Conservation (phyloP, 2,888 invertebrate genomes). For the Heteromurus nitidus region DNA sequence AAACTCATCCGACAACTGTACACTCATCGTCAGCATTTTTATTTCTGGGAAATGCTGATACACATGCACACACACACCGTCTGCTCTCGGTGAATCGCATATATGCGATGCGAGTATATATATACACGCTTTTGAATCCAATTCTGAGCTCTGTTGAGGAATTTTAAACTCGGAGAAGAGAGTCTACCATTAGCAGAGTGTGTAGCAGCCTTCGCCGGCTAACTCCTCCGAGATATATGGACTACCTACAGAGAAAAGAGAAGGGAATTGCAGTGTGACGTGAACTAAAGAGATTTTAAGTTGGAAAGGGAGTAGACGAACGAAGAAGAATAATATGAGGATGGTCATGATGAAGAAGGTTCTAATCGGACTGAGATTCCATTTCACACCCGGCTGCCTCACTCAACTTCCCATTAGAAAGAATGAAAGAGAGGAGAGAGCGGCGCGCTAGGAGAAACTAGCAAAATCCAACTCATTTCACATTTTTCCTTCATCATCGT, state of each 20-base stretch:
- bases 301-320: slow-evolving; percentile 23
- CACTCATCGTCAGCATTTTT: slow-evolving; percentile 27
- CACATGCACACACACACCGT: neutral
- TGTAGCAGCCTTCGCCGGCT: slow-evolving; percentile 3
- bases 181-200: neutral
- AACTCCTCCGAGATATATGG: slow-evolving; percentile 39
- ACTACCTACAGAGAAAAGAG: slow-evolving; percentile 21
- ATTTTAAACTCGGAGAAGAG: slow-evolving; percentile 26
- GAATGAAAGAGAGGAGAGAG: slow-evolving; percentile 42
- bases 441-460: slow-evolving; percentile 19
- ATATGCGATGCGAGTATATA: neutral
- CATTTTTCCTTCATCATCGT: slow-evolving; percentile 30
- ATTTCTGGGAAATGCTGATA: slow-evolving; percentile 5
- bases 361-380: slow-evolving; percentile 69
- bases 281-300: slow-evolving; percentile 46
- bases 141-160: no score
- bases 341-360: slow-evolving; percentile 66
- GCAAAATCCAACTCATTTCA: slow-evolving; percentile 52
- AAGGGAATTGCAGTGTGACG: slow-evolving; percentile 4
- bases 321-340: slow-evolving; percentile 43
- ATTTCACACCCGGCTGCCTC: slow-evolving; percentile 71
- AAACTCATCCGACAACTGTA: slow-evolving; percentile 2
- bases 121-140: no score
- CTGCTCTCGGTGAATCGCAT: no score
- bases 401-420: slow-evolving; percentile 67